Base-by-base conservation (phyloP, 1,140 invertebrate genomes). In the Orussus abietinus region DNA sequence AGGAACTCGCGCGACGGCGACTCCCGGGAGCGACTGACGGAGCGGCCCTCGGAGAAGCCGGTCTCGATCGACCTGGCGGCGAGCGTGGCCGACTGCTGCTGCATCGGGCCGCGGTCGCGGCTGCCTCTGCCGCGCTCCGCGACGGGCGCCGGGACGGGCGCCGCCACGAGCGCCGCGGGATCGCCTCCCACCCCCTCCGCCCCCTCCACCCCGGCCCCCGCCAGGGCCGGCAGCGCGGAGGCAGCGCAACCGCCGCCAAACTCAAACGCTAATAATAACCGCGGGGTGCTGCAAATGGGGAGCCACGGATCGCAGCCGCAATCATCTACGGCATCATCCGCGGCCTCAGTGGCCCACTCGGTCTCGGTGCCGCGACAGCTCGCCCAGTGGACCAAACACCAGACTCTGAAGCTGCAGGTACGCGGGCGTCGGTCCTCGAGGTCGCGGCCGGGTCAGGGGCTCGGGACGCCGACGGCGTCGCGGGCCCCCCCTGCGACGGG, bases 371-470 rank as follows among this genome's bases (percentile, higher is more conserved):
- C 66, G 37, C 61, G 64, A 44, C 65, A 69, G 48, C 59, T 69
- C 53, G 65, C 66, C 26, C 67, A 70, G 57, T 70, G 67, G 67
- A 68, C 66, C 41, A 69, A 67, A 48, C 65, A 69, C 49, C 64
- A 67, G 33, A 67, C 66, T 44, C 60, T 66, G 33, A 62, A 64
- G 55, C 55, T 70, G 22, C 67, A 70, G 67, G 67, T 70, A 66
- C 45, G 42, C n/a, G 21, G 4, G 33, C 3, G 17, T 34, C 33
- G 9, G n/a, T n/a, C n/a, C n/a, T n/a, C n/a, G n/a, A n/a, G n/a
- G n/a, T n/a, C n/a, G n/a, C n/a, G n/a, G n/a, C n/a, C n/a, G n/a
- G n/a, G 18, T 36, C 17, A 7, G 12, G 25, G 12, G 10, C 31
- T 33, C 13, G 9, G 10, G 11, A 12, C 13, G 10, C 3, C 13